Conservation (phyloP, 2,113 vertebrate species). For the Tamias sibiricus region DNA sequence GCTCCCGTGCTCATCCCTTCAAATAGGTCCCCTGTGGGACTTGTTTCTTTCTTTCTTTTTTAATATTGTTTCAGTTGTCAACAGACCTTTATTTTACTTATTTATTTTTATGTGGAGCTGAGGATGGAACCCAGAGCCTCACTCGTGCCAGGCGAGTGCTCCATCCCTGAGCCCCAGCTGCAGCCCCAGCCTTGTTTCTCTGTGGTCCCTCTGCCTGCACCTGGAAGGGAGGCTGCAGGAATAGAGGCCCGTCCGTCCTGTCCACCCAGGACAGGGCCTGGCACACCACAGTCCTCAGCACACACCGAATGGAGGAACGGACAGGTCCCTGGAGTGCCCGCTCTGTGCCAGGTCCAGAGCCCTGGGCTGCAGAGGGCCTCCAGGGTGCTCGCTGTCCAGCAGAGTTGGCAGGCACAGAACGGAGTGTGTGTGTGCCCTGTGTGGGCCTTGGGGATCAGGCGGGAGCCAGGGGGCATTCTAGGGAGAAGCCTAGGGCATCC, state of each 20-base stretch:
- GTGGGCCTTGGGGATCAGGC: background rate
- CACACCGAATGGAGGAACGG: background rate
- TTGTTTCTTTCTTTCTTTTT: background rate
- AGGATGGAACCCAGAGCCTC: too few relatives aligned
- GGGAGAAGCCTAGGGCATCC: background rate
- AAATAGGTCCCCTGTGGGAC: background rate
- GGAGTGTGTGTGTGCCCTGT: rapidly evolving
- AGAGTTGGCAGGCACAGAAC: background rate
- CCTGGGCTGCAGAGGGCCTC: background rate
- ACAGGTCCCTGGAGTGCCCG: background rate
- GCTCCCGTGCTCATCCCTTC: background rate
- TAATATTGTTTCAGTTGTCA: too few relatives aligned
- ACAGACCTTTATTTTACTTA: too few relatives aligned
- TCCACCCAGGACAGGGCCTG: background rate
- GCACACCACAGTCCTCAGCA: background rate
- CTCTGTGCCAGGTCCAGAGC: background rate
- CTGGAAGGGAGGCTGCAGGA: background rate
- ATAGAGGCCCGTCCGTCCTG: background rate
- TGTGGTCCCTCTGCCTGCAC: background rate
- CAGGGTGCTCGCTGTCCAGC: background rate
- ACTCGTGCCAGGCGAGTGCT: too few relatives aligned
- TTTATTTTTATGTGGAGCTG: too few relatives aligned
- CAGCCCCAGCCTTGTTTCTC: background rate
- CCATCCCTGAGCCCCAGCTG: too few relatives aligned
- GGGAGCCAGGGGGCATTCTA: too few relatives aligned